Percentiles rank a stretch among this genome's conserved stretches.
phyloP scores from a whole-genome alignment of 2,797 vertebrate genomes.

The Odontamblyopus lacepedii region DNA sequence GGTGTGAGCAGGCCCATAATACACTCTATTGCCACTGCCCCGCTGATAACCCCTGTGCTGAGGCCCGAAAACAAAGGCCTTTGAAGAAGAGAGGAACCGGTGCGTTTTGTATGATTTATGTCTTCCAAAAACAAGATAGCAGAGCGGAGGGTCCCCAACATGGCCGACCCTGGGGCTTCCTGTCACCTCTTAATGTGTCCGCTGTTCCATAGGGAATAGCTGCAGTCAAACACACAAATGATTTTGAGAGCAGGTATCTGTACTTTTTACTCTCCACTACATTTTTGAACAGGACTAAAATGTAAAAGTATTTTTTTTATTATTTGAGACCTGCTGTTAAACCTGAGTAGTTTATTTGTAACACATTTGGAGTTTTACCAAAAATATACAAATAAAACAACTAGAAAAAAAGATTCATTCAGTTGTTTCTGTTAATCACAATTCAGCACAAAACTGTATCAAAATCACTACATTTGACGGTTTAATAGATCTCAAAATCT shows the following conservation, averaged over 20 bases:
- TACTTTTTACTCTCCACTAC: no score
- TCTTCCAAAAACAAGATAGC: conserved; percentile 67
- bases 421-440: no score
- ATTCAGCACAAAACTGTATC: no score
- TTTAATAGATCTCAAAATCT: no score
- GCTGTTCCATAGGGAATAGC: conserved; percentile 13
- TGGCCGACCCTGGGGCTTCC: conserved; percentile 69
- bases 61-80: conserved; percentile 73
- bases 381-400: no score
- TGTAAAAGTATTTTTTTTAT: no score
- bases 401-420: no score
- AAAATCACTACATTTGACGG: no score
- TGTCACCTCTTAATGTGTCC: conserved; percentile 50
- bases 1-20: conserved; percentile 67
- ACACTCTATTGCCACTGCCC: conserved; percentile 71
- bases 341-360: no score
- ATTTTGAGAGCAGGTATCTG: neutral
- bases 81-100: conserved; percentile 72
- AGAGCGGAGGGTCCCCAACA: conserved; percentile 62
- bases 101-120: conserved; percentile 72
- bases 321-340: no score
- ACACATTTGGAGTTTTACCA: no score
- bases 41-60: conserved; percentile 70
- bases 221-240: conserved; percentile 20
- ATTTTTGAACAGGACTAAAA: no score